Evolutionary conservation across 2,888 invertebrate species (phyloP).

Genomic region (Pedicia rivosa): DNA sequence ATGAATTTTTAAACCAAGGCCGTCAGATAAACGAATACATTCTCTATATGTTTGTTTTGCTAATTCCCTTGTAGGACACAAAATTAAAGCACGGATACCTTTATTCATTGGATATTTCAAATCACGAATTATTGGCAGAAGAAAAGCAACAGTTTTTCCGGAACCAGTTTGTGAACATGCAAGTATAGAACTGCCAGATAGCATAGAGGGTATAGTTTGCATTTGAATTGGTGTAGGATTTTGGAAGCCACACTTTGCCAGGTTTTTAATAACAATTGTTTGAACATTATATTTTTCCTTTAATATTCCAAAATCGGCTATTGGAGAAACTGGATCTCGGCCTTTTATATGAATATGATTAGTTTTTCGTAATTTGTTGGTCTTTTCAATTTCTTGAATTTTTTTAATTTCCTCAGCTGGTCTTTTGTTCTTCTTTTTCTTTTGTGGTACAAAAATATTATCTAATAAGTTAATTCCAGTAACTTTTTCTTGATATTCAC

Average conservation of each 20-base stretch:
- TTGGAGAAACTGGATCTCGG: slow-evolving; percentile 59
- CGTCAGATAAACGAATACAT: slow-evolving; percentile 56
- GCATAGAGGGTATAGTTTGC: slow-evolving; percentile 81
- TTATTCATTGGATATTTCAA: slow-evolving; percentile 50
- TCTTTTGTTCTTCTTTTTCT: slow-evolving; percentile 34
- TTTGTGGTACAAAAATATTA: slow-evolving; percentile 31
- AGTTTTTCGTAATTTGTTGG: slow-evolving; percentile 56
- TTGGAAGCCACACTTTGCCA: slow-evolving; percentile 50
- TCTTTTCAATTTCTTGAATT: slow-evolving; percentile 31
- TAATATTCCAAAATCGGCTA: slow-evolving; percentile 53
- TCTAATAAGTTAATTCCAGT: slow-evolving; percentile 26
- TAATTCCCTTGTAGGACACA: slow-evolving; percentile 88
- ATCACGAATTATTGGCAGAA: slow-evolving; percentile 71
- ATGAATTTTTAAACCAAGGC: slow-evolving; percentile 55
- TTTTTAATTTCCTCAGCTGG: slow-evolving; percentile 28
- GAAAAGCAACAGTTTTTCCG: slow-evolving; percentile 91
- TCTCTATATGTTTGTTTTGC: slow-evolving; percentile 82
- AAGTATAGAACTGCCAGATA: slow-evolving; percentile 66
- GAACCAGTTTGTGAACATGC: slow-evolving; percentile 97
- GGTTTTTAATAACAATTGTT: slow-evolving; percentile 45
- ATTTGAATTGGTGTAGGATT: slow-evolving; percentile 82
- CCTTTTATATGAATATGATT: slow-evolving; percentile 68
- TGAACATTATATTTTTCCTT: slow-evolving; percentile 37
- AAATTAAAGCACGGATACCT: slow-evolving; percentile 72
- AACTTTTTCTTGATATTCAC: slow-evolving; percentile 16